Conservation (phyloP, 2,113 vertebrate species). For the Morone chrysops region DNA sequence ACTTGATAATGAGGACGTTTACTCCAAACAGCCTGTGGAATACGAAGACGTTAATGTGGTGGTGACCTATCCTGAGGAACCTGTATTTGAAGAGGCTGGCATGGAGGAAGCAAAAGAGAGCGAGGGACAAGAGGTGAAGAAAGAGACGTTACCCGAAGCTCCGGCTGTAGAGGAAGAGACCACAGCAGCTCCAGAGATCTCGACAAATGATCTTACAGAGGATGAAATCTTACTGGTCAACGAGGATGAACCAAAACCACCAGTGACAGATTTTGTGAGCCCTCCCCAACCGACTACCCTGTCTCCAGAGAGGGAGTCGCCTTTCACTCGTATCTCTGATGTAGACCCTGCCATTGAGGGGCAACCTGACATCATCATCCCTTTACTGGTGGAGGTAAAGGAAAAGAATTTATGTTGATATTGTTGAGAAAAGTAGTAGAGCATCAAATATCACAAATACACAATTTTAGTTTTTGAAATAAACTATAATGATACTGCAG, state of each 20-base stretch:
- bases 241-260: conserved; percentile 20
- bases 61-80: conserved; percentile 15
- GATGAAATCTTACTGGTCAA: conserved; percentile 76
- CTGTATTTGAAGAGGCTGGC: conserved; percentile 39
- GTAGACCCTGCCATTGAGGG: conserved; percentile 25
- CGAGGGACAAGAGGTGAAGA: conserved; percentile 7
- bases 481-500: too few species aligned
- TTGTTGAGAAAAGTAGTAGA: neutral
- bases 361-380: conserved; percentile 44
- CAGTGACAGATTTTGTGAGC: conserved; percentile 26
- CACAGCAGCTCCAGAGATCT: conserved; percentile 53
- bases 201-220: conserved; percentile 64
- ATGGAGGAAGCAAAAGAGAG: conserved; percentile 26
- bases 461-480: neutral
- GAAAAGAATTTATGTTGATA: neutral
- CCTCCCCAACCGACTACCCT: conserved; percentile 59
- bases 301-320: conserved; percentile 75
- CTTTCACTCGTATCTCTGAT: conserved; percentile 70
- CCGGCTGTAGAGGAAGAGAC: conserved; percentile 32
- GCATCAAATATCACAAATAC: neutral
- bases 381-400: conserved; percentile 70
- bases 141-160: conserved; percentile 39
- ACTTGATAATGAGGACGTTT: conserved; percentile 1
- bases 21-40: conserved; percentile 1
- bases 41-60: neutral